Evolutionary conservation across 2,797 vertebrate species (phyloP).

Genomic region (Philypnodon macrostomus): DNA sequence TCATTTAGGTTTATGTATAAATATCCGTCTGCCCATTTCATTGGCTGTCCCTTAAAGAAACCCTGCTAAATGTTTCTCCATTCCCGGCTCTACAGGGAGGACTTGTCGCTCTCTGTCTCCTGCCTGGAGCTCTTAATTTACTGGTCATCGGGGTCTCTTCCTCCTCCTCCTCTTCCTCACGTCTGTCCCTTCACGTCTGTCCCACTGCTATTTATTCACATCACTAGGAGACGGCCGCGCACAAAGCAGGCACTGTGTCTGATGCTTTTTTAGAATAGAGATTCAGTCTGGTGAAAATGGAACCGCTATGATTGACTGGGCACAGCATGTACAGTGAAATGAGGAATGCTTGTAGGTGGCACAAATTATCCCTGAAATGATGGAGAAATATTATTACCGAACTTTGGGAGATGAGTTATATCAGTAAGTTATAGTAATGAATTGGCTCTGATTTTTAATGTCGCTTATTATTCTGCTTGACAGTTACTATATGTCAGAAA

Average conservation of each 20-base stretch:
- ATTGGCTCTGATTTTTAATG: constrained; percentile 28
- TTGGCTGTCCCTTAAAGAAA: constrained; percentile 24
- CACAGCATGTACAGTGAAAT: constrained; percentile 46
- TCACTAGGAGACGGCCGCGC: constrained; percentile 65
- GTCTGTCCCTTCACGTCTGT: constrained; percentile 48
- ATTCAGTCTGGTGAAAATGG: constrained; percentile 66
- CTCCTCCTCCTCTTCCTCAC: constrained; percentile 29
- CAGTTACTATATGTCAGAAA: no score
- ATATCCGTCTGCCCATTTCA: constrained; percentile 27
- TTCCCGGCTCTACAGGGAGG: constrained; percentile 27
- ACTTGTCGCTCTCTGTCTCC: constrained; percentile 28
- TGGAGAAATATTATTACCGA: constrained; percentile 60
- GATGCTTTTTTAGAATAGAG: constrained; percentile 66
- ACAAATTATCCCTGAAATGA: constrained; percentile 56
- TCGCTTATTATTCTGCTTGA: constrained; percentile 32
- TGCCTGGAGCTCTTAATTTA: constrained; percentile 63
- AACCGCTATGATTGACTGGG: constrained; percentile 71
- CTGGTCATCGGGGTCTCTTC: constrained; percentile 69
- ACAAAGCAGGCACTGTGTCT: constrained; percentile 73
- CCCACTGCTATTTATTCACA: constrained; percentile 71
- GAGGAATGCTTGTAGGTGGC: constrained; percentile 53
- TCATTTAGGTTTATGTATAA: constrained; percentile 21
- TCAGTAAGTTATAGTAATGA: constrained; percentile 23
- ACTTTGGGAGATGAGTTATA: constrained; percentile 47
- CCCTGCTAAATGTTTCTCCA: constrained; percentile 52